Evolutionary conservation across 37 sponge, comb jelly and placozoan species (phyloP).

Genomic region (Axinella damicornis): DNA sequence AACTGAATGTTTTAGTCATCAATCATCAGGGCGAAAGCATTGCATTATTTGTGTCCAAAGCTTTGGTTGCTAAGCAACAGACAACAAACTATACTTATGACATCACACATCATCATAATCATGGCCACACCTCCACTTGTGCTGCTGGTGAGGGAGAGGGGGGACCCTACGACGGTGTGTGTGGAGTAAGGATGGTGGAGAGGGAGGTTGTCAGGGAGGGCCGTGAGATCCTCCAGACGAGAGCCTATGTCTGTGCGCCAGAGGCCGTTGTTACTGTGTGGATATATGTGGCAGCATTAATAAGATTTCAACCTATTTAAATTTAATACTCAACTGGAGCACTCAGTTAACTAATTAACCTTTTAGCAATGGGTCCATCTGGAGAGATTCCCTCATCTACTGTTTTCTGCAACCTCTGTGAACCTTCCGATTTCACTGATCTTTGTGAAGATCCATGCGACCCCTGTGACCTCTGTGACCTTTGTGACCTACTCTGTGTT

Average conservation of each 20-base stretch:
- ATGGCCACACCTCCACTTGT: constrained; percentile 25
- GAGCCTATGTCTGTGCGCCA: constrained; percentile 11
- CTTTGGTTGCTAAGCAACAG: too few relatives aligned
- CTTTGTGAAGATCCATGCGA: too few relatives aligned
- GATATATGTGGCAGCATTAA: neutral
- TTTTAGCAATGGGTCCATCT: neutral
- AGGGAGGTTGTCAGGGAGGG: constrained; percentile 17
- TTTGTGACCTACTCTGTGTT: too few relatives aligned
- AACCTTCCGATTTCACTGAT: neutral
- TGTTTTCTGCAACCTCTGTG: neutral
- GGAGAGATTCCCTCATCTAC: neutral
- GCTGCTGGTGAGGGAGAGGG: constrained; percentile 35
- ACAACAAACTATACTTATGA: too few relatives aligned
- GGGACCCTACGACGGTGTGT: constrained; percentile 5
- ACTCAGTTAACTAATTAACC: neutral
- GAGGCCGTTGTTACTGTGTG: constrained; percentile 5
- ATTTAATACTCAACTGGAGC: too few relatives aligned
- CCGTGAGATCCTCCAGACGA: constrained; percentile 11
- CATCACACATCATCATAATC: neutral
- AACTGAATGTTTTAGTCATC: too few relatives aligned
- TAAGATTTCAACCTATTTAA: too few relatives aligned
- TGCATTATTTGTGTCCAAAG: too few relatives aligned
- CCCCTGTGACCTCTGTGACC: too few relatives aligned
- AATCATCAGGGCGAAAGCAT: too few relatives aligned
- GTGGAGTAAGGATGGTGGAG: constrained; percentile 28